A percentile compares a stretch with the other conserved stretches of the same genome.
Conservation (phyloP, 2,888 invertebrate genomes). For the Diploptera punctata region DNA sequence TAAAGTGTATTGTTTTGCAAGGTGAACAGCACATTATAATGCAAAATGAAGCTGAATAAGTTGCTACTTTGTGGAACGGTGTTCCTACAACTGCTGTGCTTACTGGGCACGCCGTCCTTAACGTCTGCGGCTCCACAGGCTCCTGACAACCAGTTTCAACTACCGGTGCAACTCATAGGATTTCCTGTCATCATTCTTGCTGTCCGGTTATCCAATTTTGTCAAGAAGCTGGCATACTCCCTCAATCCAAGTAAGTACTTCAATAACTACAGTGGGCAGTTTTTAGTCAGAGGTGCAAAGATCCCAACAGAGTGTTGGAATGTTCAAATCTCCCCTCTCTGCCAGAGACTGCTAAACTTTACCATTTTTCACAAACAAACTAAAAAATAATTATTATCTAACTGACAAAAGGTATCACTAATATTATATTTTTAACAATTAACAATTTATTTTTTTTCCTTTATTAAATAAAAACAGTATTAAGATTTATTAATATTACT, state of each 20-base stretch:
- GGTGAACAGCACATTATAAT: no score
- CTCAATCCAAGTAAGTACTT: constrained; percentile 77
- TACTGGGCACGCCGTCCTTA: not conserved
- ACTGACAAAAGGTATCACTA: no score
- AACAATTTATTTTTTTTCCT: no score
- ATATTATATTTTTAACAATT: no score
- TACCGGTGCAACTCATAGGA: constrained; percentile 85
- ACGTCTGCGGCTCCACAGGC: constrained; percentile 21
- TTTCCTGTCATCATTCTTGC: constrained; percentile 83
- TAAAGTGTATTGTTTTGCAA: no score
- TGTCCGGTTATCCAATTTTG: constrained; percentile 79
- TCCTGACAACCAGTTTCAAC: constrained; percentile 61
- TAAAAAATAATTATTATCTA: not conserved
- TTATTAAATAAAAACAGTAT: no score
- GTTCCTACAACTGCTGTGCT: not conserved
- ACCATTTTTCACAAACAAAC: no score
- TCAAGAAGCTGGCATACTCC: constrained; percentile 83
- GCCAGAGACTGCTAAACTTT: not conserved
- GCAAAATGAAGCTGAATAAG: not conserved
- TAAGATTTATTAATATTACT: no score
- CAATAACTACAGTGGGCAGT: no score
- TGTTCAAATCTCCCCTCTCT: not conserved
- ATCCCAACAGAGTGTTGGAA: not conserved
- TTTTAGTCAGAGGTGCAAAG: not conserved
- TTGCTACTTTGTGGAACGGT: not conserved